Evolutionary conservation across 2,888 invertebrate genomes (phyloP).

Genomic region (Flexamia atlantica): DNA sequence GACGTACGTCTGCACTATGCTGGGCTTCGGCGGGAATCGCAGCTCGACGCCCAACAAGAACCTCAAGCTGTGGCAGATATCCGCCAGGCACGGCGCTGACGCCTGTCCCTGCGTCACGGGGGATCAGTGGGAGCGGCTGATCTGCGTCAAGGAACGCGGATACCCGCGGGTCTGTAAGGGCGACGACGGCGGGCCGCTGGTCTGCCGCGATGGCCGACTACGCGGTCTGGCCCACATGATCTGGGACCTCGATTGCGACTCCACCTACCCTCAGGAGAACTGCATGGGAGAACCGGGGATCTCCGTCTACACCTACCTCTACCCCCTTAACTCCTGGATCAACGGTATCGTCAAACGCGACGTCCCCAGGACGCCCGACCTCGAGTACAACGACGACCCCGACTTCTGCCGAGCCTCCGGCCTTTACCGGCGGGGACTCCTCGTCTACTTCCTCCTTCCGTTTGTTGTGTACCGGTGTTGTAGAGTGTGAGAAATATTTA

Average conservation of each 20-base stretch:
- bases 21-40: constrained; percentile 51
- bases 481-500: too few relatives aligned
- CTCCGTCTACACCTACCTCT: constrained; percentile 15
- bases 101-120: constrained; percentile 34
- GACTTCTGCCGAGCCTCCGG: too few relatives aligned
- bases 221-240: constrained; percentile 38
- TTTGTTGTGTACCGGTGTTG: too few relatives aligned
- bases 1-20: background rate
- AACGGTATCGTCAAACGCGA: background rate
- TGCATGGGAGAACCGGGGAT: constrained; percentile 10
- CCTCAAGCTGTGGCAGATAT: constrained; percentile 30
- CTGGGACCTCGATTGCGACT: constrained; percentile 17
- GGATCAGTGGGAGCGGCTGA: constrained; percentile 35
- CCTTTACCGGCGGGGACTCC: too few relatives aligned
- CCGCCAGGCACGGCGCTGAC: background rate
- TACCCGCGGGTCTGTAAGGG: constrained; percentile 16
- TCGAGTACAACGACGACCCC: too few relatives aligned
- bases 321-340: constrained; percentile 26
- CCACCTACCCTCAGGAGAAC: constrained; percentile 14
- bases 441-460: too few relatives aligned
- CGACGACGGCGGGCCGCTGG: constrained; percentile 44
- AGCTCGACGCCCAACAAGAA: constrained; percentile 20
- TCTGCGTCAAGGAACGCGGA: constrained; percentile 16
- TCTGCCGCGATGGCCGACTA: background rate
- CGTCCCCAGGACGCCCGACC: too few relatives aligned